These are phyloP conservation scores for Pollimyrus isidori DNA, from an alignment of 2,113 vertebrate species.

Conservation along the genomic window DNA sequence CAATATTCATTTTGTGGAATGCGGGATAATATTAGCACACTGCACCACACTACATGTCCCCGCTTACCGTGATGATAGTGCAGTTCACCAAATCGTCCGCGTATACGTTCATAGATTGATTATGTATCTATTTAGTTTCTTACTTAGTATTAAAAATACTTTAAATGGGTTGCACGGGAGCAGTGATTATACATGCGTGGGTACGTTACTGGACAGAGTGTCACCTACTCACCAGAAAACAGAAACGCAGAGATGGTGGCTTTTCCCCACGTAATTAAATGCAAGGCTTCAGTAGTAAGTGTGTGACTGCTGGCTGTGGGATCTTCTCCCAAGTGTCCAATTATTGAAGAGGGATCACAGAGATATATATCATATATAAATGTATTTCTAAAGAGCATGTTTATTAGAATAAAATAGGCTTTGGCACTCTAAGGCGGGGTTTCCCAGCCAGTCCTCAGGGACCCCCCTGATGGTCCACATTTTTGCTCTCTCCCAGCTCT, in stretches of 20 bases:
- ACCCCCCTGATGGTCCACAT: not conserved
- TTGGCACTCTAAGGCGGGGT: not conserved
- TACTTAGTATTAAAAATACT: not conserved
- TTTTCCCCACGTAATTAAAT: constrained; percentile 13
- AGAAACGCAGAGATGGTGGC: not conserved
- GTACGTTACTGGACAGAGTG: not conserved
- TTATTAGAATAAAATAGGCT: constrained; percentile 37
- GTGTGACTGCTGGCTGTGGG: not conserved
- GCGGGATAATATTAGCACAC: not conserved
- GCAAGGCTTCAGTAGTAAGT: constrained; percentile 11
- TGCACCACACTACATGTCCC: not conserved
- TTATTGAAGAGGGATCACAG: constrained; percentile 8
- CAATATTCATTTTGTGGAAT: not conserved
- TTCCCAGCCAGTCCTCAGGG: not conserved
- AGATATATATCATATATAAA: not conserved
- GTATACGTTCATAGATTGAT: not conserved
- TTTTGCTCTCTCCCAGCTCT: not conserved
- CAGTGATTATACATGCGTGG: not conserved
- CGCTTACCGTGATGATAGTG: not conserved
- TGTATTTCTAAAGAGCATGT: not conserved
- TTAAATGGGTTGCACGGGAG: not conserved
- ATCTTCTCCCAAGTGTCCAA: constrained; percentile 20
- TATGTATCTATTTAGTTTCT: not conserved
- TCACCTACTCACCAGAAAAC: not conserved
- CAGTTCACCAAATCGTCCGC: not conserved